Base-by-base conservation (phyloP, 1,140 invertebrate species). In the Sminthurides bifidus region DNA sequence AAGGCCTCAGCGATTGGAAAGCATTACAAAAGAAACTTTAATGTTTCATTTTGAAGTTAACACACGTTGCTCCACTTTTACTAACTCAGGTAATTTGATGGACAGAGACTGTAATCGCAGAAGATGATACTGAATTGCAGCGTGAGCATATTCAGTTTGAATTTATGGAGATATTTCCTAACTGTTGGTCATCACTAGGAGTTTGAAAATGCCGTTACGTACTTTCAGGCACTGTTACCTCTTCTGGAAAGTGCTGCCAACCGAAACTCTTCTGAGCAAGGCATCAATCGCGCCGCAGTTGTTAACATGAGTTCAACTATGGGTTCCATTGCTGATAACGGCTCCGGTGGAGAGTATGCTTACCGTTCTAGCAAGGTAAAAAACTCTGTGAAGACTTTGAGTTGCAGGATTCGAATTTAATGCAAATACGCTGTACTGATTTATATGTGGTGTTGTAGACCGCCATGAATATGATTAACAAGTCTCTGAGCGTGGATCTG, bases 401-500 rank as follows among this genome's bases (percentile, higher is more conserved):
- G 19, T 12, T 19, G 10, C 6, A 21, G 21, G 8, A 44, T 12
- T 12, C 21, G 41, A 14, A 14, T 44, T 12, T 14, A 44, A 19
- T 8, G 41, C 12, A 21, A 44, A 8, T 19, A 8, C 21, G 41
- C 10, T 14, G 17, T 2, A 3, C 24, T 15, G 27, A 15, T n/a
- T 35, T 10, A 10, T 35, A 37, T 37, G 19, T 23, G 6, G 12
- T 21, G 10, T 51, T 45, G 8, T 30, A 55, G 53, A 26, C 29
- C 27, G 54, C 46, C 12, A 5, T 41, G 12, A 56, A 56, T 17
- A 26, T 24, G 12, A 23, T 24, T 0, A 59, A 44, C 35, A 54
- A 83, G 70, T 85, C 84, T 3, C 75, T 93, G 75, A 85, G 85
- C 63, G 68, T 85, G 14, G 89, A 93, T 71, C 73, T 93, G 24